Evolutionary conservation across 2,888 invertebrate species (phyloP).

Genomic region (Yponomeuta evonymella): DNA sequence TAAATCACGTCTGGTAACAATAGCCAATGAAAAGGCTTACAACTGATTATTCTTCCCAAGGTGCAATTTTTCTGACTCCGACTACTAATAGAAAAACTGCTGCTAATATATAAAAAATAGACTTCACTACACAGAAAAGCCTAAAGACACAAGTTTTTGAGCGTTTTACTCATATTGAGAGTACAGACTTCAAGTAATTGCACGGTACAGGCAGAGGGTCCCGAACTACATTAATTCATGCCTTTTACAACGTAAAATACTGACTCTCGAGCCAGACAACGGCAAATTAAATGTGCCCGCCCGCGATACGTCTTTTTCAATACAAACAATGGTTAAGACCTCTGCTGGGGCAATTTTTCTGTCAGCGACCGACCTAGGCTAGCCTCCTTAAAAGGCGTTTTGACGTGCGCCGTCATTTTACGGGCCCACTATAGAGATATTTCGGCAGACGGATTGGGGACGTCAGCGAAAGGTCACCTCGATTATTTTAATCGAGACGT

Average conservation of each 20-base stretch:
- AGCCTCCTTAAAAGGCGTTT: constrained; percentile 44
- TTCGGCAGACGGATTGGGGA: constrained; percentile 48
- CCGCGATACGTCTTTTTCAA: constrained; percentile 42
- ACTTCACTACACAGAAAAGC: no score
- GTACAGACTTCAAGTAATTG: neutral
- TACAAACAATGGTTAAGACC: constrained; percentile 43
- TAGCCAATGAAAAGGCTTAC: no score
- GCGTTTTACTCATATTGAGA: no score
- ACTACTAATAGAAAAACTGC: no score
- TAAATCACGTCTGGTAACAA: no score
- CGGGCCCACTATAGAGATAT: constrained; percentile 53
- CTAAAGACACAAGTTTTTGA: no score
- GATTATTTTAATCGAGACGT: constrained; percentile 67
- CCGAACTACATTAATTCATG: neutral
- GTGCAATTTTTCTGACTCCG: no score
- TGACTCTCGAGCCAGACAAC: neutral
- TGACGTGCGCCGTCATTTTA: constrained; percentile 50
- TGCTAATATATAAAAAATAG: no score
- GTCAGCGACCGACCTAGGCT: constrained; percentile 42
- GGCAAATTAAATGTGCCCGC: constrained; percentile 2
- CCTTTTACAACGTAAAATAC: neutral
- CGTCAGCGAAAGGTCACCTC: constrained; percentile 48
- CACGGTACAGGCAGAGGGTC: neutral
- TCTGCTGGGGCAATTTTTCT: constrained; percentile 44
- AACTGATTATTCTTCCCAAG: no score